Evolutionary conservation across 2,888 invertebrate species (phyloP).

Genomic region (Xestia xanthographa): DNA sequence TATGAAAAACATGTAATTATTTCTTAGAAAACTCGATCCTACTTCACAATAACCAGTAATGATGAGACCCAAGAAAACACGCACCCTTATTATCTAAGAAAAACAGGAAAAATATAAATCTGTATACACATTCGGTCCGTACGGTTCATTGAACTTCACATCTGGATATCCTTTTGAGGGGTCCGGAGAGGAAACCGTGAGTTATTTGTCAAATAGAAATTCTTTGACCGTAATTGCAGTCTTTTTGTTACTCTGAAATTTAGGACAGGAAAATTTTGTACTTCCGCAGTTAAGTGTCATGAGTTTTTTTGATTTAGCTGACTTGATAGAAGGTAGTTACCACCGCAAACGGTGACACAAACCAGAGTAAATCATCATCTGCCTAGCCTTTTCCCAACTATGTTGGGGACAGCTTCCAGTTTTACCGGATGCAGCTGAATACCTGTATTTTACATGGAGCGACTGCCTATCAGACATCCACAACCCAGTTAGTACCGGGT

Average conservation of each 20-base stretch:
- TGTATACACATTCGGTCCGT: conserved; percentile 33
- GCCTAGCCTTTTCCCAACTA: too few relatives aligned
- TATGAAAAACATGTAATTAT: conserved; percentile 44
- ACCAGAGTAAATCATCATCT: background rate
- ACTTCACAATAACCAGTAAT: conserved; percentile 16
- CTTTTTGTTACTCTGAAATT: conserved; percentile 9
- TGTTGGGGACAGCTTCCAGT: too few relatives aligned
- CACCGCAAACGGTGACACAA: background rate
- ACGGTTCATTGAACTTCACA: conserved; percentile 50
- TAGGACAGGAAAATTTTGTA: background rate
- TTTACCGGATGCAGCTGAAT: too few relatives aligned
- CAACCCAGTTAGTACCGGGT: too few relatives aligned
- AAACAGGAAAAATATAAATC: conserved; percentile 55
- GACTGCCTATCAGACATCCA: too few relatives aligned
- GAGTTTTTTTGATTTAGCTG: background rate
- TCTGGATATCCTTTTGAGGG: conserved; percentile 23
- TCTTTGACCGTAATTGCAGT: conserved; percentile 37
- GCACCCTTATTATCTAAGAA: conserved; percentile 48
- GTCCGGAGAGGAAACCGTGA: conserved; percentile 20
- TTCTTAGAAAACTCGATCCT: conserved; percentile 17
- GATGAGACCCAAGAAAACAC: conserved; percentile 43
- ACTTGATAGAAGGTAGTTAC: background rate
- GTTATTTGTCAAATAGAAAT: conserved; percentile 36
- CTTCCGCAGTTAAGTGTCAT: background rate
- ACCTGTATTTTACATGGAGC: too few relatives aligned